Conservation (phyloP, 2,888 invertebrate species). For the Pollenia griseotomentosa region DNA sequence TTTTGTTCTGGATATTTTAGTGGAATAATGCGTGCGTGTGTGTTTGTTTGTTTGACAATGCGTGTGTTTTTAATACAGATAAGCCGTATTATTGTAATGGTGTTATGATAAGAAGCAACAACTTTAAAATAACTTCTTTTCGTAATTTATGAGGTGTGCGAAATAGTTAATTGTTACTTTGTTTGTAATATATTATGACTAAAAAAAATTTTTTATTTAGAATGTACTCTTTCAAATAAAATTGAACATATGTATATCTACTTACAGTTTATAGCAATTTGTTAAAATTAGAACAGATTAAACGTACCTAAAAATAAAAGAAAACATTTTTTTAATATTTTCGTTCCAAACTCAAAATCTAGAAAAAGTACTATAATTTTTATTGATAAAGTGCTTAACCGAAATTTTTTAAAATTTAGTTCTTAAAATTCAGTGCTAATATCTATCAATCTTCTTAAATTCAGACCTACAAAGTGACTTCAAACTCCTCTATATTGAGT, state of each 20-base stretch:
- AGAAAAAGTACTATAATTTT: too few relatives aligned
- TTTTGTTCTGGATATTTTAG: slow-evolving; percentile 3
- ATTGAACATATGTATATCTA: not conserved
- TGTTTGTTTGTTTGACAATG: not conserved
- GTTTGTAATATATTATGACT: not conserved
- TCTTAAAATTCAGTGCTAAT: too few relatives aligned
- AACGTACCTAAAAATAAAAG: slow-evolving; percentile 36
- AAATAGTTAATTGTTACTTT: slow-evolving; percentile 22
- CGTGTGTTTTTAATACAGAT: slow-evolving; percentile 15
- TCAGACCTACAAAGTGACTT: too few relatives aligned
- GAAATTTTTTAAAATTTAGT: too few relatives aligned
- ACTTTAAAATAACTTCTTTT: slow-evolving; percentile 18
- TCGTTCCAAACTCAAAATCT: too few relatives aligned
- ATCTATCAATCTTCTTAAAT: too few relatives aligned
- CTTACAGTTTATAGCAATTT: not conserved
- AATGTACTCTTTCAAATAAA: not conserved
- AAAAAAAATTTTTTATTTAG: not conserved
- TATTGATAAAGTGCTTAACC: too few relatives aligned
- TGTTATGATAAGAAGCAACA: slow-evolving; percentile 35
- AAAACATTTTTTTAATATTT: not conserved
- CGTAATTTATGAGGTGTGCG: slow-evolving; percentile 10
- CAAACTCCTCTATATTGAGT: too few relatives aligned
- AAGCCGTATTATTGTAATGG: slow-evolving; percentile 56
- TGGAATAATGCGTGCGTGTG: not conserved
- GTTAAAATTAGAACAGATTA: not conserved